Evolutionary conservation across 2,888 invertebrate genomes (phyloP), one percentile per base, ranked within the genome.

Genomic region (Eulithis testata): DNA sequence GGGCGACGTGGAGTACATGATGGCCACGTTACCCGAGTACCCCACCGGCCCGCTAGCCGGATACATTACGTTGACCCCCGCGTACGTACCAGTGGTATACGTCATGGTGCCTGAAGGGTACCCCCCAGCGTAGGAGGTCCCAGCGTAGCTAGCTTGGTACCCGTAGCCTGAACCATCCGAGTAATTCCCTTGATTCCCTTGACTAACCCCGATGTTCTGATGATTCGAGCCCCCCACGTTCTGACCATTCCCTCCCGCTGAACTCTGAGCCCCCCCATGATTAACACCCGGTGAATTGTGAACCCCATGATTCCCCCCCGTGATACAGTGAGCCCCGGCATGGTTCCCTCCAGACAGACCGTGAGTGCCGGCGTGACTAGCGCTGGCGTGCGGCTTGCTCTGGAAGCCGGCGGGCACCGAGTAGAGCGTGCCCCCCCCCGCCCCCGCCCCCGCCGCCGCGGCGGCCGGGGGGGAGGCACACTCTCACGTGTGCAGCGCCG

Each of bases 401-500:
- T 66, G 66, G 60, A 67, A 67, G 57, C 49, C 57, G 14, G 60
- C 50, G 27, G 67, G 67, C 63, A 60, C 68, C 52, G 63, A 60
- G 65, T 56, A 63, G n/a, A 63, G 47, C 21, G 59, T 45, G 59
- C n/a, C 27, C 12, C 63, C 63, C 67, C 61, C 67, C 68, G 61
- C n/a, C 61, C 63, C 66, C 67, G 66, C 60, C 68, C 78, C 73
- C 66, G 60, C 81, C 76, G 40, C 9, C 80, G 81, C 77, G 84
- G 81, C 49, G 9, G 21, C 21, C 11, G 79, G 84, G 76, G 81
- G 81, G 68, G 81, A 81, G 74, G 84, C 86, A 84, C 83, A 74
- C 77, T 88, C 93, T 95, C 95, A 96, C 94, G 96, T 96, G 86
- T 96, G 96, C 89, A 97, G 84, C 66, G 96, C 96, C n/a, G 96